Conservation (phyloP, 2,113 vertebrate species). For the Petroica traversi region DNA sequence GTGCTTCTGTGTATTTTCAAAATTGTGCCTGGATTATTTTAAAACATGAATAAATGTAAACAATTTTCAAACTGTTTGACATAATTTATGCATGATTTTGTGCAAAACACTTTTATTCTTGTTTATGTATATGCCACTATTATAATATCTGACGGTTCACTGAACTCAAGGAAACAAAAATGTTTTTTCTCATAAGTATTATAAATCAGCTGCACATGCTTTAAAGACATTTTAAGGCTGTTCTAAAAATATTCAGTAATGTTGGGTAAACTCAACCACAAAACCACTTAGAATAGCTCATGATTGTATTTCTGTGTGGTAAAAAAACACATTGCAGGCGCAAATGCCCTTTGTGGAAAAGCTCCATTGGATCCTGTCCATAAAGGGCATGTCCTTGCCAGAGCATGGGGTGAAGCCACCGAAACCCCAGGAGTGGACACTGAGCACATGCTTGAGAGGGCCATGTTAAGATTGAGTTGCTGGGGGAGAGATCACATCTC, state of each 20-base stretch:
- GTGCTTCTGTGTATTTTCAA: slow-evolving; percentile 58
- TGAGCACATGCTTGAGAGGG: not conserved
- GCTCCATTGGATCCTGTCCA: not conserved
- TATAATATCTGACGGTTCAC: not conserved
- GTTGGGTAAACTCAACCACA: not conserved
- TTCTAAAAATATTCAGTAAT: not conserved
- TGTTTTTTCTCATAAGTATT: not conserved
- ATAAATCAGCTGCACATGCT: not conserved
- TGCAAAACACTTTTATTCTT: not conserved
- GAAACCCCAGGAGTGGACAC: not conserved
- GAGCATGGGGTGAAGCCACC: not conserved
- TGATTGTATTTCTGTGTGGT: not conserved
- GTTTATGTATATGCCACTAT: not conserved
- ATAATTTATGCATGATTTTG: not conserved
- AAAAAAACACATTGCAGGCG: not conserved
- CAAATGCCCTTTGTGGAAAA: not conserved
- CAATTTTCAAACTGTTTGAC: slow-evolving; percentile 40
- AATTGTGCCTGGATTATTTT: slow-evolving; percentile 66
- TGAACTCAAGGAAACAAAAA: not conserved
- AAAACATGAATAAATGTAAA: slow-evolving; percentile 65
- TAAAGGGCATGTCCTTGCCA: not conserved
- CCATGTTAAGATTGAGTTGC: not conserved
- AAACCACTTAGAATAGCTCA: not conserved
- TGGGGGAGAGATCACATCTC: not conserved
- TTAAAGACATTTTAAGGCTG: not conserved